Evolutionary conservation across 1,140 invertebrate genomes (phyloP).

Genomic region (Brachionus calyciflorus): DNA sequence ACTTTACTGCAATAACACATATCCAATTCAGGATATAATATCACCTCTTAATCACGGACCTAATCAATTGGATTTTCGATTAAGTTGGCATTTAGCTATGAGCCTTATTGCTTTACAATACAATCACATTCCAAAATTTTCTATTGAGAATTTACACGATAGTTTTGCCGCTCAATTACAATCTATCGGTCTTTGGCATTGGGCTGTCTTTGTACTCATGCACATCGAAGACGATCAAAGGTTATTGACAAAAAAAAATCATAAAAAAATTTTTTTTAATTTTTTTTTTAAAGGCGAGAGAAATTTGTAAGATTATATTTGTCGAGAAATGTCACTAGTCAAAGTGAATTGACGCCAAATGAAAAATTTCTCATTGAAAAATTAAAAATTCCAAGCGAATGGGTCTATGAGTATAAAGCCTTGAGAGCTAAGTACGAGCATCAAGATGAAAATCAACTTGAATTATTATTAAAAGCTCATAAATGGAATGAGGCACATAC

Average conservation of each 20-base stretch:
- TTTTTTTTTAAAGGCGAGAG: too few species aligned
- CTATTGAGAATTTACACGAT: constrained; percentile 6
- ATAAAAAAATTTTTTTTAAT: too few species aligned
- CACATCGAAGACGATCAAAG: constrained; percentile 70
- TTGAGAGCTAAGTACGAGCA: constrained; percentile 21
- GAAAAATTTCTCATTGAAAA: constrained; percentile 20
- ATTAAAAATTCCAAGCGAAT: constrained; percentile 23
- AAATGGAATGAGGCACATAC: constrained; percentile 33
- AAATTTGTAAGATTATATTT: constrained; percentile 7
- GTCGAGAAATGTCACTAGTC: constrained; percentile 26
- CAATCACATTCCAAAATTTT: constrained; percentile 16
- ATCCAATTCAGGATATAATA: constrained; percentile 13
- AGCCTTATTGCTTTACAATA: constrained; percentile 2
- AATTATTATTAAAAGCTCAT: constrained; percentile 2
- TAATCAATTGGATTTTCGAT: constrained; percentile 26
- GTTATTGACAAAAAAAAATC: too few species aligned
- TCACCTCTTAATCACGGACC: not conserved
- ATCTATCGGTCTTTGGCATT: constrained; percentile 76
- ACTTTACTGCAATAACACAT: constrained; percentile 25
- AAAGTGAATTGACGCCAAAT: not conserved
- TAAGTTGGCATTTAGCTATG: constrained; percentile 39
- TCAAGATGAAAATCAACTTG: constrained; percentile 6
- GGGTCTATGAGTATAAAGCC: constrained; percentile 40
- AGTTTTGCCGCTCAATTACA: constrained; percentile 78
- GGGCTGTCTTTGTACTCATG: constrained; percentile 79